Conservation (phyloP, 1,140 invertebrate genomes). For the Ceratitis capitata region DNA sequence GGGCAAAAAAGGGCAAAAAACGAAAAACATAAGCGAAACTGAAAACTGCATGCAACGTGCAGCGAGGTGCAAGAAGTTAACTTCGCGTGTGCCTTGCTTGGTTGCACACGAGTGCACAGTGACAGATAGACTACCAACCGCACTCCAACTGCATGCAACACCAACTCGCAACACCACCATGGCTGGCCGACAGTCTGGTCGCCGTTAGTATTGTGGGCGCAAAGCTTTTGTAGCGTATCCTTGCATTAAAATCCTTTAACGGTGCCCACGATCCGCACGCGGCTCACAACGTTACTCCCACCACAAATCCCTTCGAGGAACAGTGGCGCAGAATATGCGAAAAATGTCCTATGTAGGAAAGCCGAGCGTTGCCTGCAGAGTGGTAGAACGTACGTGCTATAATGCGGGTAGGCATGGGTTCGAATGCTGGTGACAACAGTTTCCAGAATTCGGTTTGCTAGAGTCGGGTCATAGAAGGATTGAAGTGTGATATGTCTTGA, state of each 20-base stretch:
- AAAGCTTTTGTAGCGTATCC: neutral
- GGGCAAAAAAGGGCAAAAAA: neutral
- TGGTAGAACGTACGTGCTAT: neutral
- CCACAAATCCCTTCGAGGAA: neutral
- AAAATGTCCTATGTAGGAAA: neutral
- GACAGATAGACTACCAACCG: neutral
- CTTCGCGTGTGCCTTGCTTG: neutral
- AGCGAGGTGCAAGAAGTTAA: conserved; percentile 21
- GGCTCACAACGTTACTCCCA: neutral
- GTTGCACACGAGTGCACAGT: neutral
- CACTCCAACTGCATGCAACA: neutral
- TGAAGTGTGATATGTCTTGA: too few species aligned
- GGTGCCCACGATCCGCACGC: neutral
- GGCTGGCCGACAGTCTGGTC: neutral
- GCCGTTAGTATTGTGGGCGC: neutral
- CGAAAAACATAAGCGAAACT: neutral
- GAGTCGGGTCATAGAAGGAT: too few species aligned
- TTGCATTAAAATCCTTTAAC: neutral
- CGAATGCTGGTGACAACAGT: too few species aligned
- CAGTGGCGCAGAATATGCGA: neutral
- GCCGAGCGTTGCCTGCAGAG: neutral
- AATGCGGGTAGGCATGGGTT: too few species aligned
- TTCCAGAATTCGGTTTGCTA: too few species aligned
- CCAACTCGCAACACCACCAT: neutral
- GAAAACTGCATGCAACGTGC: neutral